A percentile compares a stretch with the other conserved stretches of the same genome.
phyloP scores from a whole-genome alignment of 1,140 invertebrate species.

The Caenorhabditis tropicalis region DNA sequence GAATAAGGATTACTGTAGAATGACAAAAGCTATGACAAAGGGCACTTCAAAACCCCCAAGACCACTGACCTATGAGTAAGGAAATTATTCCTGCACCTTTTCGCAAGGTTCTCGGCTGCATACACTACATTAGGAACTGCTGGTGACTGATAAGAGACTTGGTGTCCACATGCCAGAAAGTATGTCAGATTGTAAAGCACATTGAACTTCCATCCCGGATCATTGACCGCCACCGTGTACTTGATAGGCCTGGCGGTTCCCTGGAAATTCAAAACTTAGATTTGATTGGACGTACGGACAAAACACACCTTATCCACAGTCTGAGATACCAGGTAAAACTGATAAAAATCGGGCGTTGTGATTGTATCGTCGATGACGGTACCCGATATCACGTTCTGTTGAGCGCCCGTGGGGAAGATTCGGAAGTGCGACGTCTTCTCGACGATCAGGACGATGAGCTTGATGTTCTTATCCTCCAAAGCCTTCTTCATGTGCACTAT shows the following conservation, averaged over 20 bases:
- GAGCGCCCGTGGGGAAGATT: neutral
- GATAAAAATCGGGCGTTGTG: neutral
- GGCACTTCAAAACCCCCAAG: neutral
- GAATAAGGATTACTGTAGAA: too few species aligned
- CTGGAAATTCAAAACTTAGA: neutral
- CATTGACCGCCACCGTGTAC: neutral
- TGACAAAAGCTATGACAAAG: neutral
- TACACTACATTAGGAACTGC: neutral
- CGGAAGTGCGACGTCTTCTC: neutral
- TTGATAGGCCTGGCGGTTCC: neutral
- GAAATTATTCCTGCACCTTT: neutral
- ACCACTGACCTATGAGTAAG: neutral
- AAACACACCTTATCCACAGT: neutral
- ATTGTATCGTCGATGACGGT: neutral
- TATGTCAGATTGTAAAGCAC: neutral
- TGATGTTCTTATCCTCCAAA: neutral
- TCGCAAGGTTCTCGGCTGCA: neutral
- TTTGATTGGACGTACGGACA: neutral
- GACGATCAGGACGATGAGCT: neutral
- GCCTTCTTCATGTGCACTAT: neutral
- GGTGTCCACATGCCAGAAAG: constrained; percentile 2
- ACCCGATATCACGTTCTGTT: neutral
- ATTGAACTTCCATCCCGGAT: neutral
- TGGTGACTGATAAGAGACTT: neutral
- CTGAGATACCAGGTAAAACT: neutral